Percentiles rank a stretch among this genome's conserved stretches.
Conservation (phyloP, 2,113 vertebrate genomes). For the Peucedramus taeniatus region DNA sequence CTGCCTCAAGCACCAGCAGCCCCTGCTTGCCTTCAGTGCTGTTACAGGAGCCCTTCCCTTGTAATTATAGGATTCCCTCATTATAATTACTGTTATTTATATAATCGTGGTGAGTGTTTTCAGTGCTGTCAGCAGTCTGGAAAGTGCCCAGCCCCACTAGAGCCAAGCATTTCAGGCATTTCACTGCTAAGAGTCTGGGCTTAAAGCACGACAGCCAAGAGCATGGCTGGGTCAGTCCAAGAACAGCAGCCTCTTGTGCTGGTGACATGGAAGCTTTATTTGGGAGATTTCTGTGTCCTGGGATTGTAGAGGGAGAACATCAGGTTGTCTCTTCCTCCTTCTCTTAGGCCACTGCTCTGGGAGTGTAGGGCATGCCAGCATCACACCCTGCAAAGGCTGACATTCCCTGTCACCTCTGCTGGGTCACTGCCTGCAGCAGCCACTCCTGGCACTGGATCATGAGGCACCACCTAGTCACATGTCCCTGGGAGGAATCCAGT, state of each 20-base stretch:
- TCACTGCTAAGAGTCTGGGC: neutral
- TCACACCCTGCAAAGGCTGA: neutral
- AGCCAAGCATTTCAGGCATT: neutral
- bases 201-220: neutral
- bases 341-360: neutral
- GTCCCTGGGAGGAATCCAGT: neutral
- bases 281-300: neutral
- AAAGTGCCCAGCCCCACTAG: neutral
- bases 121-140: constrained; percentile 41
- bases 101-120: constrained; percentile 22
- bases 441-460: neutral
- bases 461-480: neutral
- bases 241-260: neutral
- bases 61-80: constrained; percentile 31
- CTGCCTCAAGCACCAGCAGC: neutral
- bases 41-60: neutral
- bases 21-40: neutral
- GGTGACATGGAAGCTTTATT: neutral
- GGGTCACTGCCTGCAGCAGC: neutral
- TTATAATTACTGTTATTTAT: constrained; percentile 55
- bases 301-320: neutral
- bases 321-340: neutral
- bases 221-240: neutral
- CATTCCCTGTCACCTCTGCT: neutral
- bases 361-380: accelerated